phyloP scores from a whole-genome alignment of 2,888 invertebrate species.

The Auanema sp. region DNA sequence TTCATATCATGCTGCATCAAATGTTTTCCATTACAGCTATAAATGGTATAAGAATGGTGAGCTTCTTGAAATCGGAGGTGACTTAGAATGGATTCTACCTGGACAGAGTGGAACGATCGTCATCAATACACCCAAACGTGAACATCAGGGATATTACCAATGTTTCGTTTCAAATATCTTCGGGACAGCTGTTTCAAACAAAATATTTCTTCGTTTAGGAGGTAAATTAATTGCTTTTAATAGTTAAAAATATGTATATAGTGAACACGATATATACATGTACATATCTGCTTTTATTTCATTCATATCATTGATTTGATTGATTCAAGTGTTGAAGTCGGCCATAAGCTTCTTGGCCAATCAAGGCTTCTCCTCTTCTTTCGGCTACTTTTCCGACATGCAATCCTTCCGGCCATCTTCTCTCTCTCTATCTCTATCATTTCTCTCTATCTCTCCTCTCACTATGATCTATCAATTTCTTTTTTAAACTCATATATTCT shows the following conservation, averaged over 20 bases:
- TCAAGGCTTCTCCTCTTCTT: too few relatives aligned
- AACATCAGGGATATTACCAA: slow-evolving; percentile 64
- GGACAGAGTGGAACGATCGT: slow-evolving; percentile 61
- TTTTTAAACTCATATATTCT: too few relatives aligned
- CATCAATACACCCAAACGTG: slow-evolving; percentile 29
- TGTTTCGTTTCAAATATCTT: slow-evolving; percentile 65
- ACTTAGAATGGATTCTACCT: slow-evolving; percentile 48
- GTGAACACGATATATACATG: too few relatives aligned
- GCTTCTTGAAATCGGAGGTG: slow-evolving; percentile 40
- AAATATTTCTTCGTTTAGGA: slow-evolving; percentile 89
- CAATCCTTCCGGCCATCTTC: too few relatives aligned
- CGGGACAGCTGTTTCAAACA: slow-evolving; percentile 81
- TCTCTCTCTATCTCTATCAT: too few relatives aligned
- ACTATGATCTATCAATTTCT: too few relatives aligned
- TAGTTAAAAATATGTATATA: background rate
- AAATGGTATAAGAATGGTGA: slow-evolving; percentile 54
- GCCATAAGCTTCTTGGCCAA: too few relatives aligned
- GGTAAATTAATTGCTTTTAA: slow-evolving; percentile 41
- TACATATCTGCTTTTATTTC: too few relatives aligned
- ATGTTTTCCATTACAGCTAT: slow-evolving; percentile 41
- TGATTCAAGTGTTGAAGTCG: too few relatives aligned
- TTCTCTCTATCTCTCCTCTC: too few relatives aligned
- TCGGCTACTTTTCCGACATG: too few relatives aligned
- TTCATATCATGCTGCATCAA: background rate
- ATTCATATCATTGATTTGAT: too few relatives aligned